Evolutionary conservation across 2,113 vertebrate species (phyloP).

Genomic region (Ceyx margarethae): DNA sequence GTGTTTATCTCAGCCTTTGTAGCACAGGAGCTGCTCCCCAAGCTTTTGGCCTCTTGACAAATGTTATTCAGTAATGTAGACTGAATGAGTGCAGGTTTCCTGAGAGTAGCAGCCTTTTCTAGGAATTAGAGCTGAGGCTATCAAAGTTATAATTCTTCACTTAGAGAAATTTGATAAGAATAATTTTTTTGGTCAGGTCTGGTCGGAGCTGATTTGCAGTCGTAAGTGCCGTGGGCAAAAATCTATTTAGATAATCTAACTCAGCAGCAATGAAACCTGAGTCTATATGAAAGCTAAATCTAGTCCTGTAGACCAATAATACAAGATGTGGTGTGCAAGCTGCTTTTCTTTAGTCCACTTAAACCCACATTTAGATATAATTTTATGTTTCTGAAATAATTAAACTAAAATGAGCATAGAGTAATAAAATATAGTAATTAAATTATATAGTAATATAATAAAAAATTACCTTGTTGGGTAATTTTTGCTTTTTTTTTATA

Average conservation of each 20-base stretch:
- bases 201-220: slow-evolving; percentile 4
- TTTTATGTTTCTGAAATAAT: neutral
- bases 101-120: slow-evolving; percentile 35
- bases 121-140: slow-evolving; percentile 26
- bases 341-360: neutral
- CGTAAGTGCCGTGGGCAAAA: neutral
- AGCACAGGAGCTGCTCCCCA: neutral
- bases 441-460: too few relatives aligned
- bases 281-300: neutral
- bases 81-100: slow-evolving; percentile 23
- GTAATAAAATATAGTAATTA: too few relatives aligned
- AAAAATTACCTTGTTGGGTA: neutral
- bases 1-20: neutral
- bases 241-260: slow-evolving; percentile 27
- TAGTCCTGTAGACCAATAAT: neutral
- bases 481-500: neutral
- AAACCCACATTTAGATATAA: neutral
- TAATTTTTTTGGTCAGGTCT: slow-evolving; percentile 38
- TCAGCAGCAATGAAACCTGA: neutral
- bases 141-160: slow-evolving; percentile 25
- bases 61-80: neutral
- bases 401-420: neutral
- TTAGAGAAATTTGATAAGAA: slow-evolving; percentile 44
- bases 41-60: slow-evolving; percentile 37
- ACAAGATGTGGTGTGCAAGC: neutral